Base-by-base conservation (phyloP, 1,140 invertebrate genomes). In the Pogonognathellus flavescens region DNA sequence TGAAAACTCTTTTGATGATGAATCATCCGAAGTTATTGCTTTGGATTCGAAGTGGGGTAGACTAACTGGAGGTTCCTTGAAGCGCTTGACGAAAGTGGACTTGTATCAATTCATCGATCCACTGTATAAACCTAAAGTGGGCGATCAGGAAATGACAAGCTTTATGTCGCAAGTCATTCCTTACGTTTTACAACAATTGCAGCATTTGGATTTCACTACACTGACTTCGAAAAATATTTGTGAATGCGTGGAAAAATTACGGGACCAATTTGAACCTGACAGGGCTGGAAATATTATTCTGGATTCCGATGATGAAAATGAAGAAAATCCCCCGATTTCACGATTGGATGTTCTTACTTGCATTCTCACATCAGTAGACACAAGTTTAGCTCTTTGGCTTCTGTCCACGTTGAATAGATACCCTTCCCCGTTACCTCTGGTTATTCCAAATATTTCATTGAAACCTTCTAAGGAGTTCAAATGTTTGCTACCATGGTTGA, bases 141-240 rank as follows among this genome's bases (percentile, higher is more conserved):
- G 16, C 7, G 16, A n/a, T 2, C 14, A 76, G 4, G 70, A 76
- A 76, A 76, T 76, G 70, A 50, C 31, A 76, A 76, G 31, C 5
- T 76, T 76, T 31, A 76, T 76, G 70, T 9, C 25, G 49, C 70
- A 76, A 50, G 31, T 76, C 4, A 76, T 76, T 31, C 70, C 70
- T 4, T 76, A 76, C 16, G 70, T 76, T 41, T 50, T 76, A 31
- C 70, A 76, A 18, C 70, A 76, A 18, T 16, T 76, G 1, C 70
- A 76, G 7, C n/a, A 41, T 8, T 31, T 76, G 3, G 70, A 76
- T 50, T 76, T 31, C 1, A n/a, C 49, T 0, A 31, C 41, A 0
- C 41, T 76, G 4, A 76, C 70, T 10, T 31, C 70, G 6, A 50
- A 76, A 76, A 76, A n/a, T 49, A 76, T 76, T 50, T 76, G 31